phyloP scores from a whole-genome alignment of 2,797 vertebrate species.

The Gadopsis bispinosus region DNA sequence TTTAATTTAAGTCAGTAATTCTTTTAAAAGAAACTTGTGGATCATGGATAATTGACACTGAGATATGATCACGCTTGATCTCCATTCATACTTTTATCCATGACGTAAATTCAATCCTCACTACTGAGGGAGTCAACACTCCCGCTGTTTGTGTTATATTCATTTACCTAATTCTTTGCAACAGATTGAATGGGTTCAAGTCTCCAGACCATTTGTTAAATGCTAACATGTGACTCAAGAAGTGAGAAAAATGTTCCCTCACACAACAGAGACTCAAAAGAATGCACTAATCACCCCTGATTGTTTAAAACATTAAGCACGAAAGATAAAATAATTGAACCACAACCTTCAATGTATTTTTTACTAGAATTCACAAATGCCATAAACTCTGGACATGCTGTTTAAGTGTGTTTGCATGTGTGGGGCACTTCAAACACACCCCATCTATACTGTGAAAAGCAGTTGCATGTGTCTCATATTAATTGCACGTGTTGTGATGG shows the following conservation, averaged over 20 bases:
- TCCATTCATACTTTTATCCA: conserved; percentile 23
- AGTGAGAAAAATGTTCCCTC: conserved; percentile 51
- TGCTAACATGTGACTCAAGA: conserved; percentile 71
- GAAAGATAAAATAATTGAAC: conserved; percentile 16
- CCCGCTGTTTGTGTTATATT: conserved; percentile 15
- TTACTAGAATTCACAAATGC: conserved; percentile 9
- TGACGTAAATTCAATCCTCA: not conserved
- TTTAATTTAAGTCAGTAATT: not conserved
- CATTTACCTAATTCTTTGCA: conserved; percentile 40
- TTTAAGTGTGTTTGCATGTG: conserved; percentile 40
- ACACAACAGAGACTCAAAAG: conserved; percentile 46
- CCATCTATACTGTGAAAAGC: conserved; percentile 38
- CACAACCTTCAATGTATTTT: conserved; percentile 1
- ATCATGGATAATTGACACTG: not conserved
- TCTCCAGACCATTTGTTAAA: conserved; percentile 67
- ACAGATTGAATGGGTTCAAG: conserved; percentile 38
- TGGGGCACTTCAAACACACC: conserved; percentile 39
- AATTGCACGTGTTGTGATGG: conserved; percentile 51
- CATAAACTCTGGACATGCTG: conserved; percentile 1
- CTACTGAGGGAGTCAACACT: not conserved
- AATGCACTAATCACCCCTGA: conserved; percentile 65
- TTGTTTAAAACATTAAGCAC: conserved; percentile 37
- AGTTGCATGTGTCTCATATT: conserved; percentile 57
- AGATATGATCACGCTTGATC: conserved; percentile 16
- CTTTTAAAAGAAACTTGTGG: not conserved